Evolutionary conservation across 1,140 invertebrate species (phyloP), one percentile per base, ranked within the genome.

Genomic region (Oedothorax gibbosus): DNA sequence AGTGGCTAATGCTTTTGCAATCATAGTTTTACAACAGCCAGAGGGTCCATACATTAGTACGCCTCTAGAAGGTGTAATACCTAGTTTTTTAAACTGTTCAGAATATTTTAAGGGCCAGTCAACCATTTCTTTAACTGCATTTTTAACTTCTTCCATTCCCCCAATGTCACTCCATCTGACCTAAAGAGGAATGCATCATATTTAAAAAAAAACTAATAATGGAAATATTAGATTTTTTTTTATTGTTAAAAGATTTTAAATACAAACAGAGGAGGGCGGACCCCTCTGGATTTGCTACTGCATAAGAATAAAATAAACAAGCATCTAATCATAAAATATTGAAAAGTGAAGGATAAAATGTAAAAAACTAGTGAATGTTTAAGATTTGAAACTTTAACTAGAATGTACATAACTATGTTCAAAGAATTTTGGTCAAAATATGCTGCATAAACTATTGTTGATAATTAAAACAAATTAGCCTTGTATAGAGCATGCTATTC

Each of bases 141-240:
- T 88, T 90, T 99, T 98, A 7, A 99, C 90, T 12, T 95, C 93
- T 56, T 94, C 91, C 89, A 97, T 95, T 0, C 98, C 98, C 11
- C 97, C 98, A 87, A 99, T 97, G 87, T 99, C 97, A 3, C 92
- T 90, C 98, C 98, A 99, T 7, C 76, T 69, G 54, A 97, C 95
- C 78, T 81, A 49, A 10, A 68, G 21, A 35, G n/a, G 18, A 11
- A 66, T 15, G 6, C 18, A 62, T 18, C 18, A n/a, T n/a, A n/a
- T n/a, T 62, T 62, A 62, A 2, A 5, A 35, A 1, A 35, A 60
- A 14, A 60, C 1, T 14, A 60, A 60, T 18, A 60, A 14, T n/a
- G n/a, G n/a, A n/a, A n/a, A n/a, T 60, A 60, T 60, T 14, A 62
- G 57, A 12, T 2, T 62, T 62, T 62, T 62, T 62, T 62, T 15